Evolutionary conservation across 2,888 invertebrate species (phyloP).

Genomic region (Podotricha telesiphe): DNA sequence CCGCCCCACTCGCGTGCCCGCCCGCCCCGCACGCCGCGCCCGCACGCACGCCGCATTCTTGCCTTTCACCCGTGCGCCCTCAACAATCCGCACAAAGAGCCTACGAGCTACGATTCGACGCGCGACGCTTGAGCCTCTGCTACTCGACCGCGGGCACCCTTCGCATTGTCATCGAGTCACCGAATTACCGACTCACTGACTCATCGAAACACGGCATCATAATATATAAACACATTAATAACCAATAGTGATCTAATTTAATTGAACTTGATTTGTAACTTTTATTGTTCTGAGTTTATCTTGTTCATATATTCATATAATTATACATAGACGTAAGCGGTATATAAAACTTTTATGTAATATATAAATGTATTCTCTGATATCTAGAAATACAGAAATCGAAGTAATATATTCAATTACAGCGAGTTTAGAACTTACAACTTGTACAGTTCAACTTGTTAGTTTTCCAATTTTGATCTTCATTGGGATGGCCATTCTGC

Average conservation of each 20-base stretch:
- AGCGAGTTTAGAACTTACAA: neutral
- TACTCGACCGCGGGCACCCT: neutral
- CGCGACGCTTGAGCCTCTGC: conserved; percentile 28
- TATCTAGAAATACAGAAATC: too few species aligned
- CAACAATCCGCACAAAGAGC: conserved; percentile 64
- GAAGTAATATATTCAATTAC: conserved; percentile 9
- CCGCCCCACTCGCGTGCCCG: conserved; percentile 54
- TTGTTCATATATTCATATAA: too few species aligned
- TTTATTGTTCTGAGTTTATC: neutral
- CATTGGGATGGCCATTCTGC: too few species aligned
- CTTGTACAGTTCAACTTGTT: neutral
- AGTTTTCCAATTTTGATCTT: neutral
- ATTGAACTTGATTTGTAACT: neutral
- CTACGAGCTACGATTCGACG: conserved; percentile 22
- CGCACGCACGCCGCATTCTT: conserved; percentile 82
- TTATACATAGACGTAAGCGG: too few species aligned
- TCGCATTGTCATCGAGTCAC: neutral
- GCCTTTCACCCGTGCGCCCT: conserved; percentile 63
- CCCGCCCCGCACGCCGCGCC: conserved; percentile 54
- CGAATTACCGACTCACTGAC: neutral
- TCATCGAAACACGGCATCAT: neutral
- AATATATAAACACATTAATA: too few species aligned
- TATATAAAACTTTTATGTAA: too few species aligned
- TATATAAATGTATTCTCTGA: too few species aligned
- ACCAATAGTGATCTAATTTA: neutral